Base-by-base conservation (phyloP, 2,797 vertebrate genomes). In the Muscicapa comitata region DNA sequence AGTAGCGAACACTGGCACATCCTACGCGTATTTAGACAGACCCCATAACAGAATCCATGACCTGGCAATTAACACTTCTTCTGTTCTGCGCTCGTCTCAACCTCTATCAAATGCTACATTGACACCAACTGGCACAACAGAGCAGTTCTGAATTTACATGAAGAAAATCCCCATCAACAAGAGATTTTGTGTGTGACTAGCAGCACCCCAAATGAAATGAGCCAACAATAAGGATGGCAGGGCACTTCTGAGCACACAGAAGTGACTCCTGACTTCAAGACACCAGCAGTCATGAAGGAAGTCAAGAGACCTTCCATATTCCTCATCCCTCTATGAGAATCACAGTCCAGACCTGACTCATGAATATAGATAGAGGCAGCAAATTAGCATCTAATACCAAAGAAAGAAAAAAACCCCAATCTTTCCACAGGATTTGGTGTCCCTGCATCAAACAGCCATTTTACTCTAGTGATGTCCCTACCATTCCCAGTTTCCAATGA, bases 371-470 rank as follows among this genome's bases (percentile, higher is more conserved):
- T 1, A 42, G 24, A 40, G 7, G 28, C 8, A 74, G 45, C 26
- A 86, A 80, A 78, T 40, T 31, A 45, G 24, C 2, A 3, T 45
- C 57, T 25, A 78, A 51, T 10, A 65, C n/a, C 23, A 94, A 72
- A 26, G 15, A 31, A 82, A 57, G 23, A 17, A 47, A 57, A 58
- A 54, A 7, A 0, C 0, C 0, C 12, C 38, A n/a, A 4, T 33
- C 45, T 79, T 92, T 59, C 48, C 45, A 59, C 8, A 24, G n/a
- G 45, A 59, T 70, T 73, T 76, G 33, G 11, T 53, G 62, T 38
- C 12, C n/a, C 29, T 86, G 17, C 16, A 63, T 57, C 53, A 93
- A 74, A 77, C 16, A 71, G 37, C 6, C 28, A 13, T 59, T 66
- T 35, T 53, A 14, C 51, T 59, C 15, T 71, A 43, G 57, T 13